phyloP scores from a whole-genome alignment of 2,888 invertebrate genomes.

The Octodonta nipae region DNA sequence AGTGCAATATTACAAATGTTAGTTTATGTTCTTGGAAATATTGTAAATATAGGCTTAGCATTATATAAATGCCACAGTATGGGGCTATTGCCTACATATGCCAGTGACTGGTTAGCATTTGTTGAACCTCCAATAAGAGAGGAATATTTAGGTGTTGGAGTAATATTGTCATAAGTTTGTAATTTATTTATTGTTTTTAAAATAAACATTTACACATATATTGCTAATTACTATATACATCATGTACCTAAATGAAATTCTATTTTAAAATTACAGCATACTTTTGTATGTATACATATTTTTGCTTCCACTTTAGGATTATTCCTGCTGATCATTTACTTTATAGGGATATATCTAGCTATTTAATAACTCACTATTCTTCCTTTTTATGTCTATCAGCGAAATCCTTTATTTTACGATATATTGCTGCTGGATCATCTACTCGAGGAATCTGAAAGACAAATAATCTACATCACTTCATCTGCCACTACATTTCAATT shows the following conservation, averaged over 20 bases:
- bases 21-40: slow-evolving; percentile 84
- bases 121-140: slow-evolving; percentile 77
- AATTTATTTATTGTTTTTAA: slow-evolving; percentile 13
- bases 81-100: slow-evolving; percentile 91
- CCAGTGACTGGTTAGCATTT: slow-evolving; percentile 97
- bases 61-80: slow-evolving; percentile 96
- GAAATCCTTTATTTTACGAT: slow-evolving; percentile 56
- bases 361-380: too few species aligned
- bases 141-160: slow-evolving; percentile 76
- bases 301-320: too few species aligned
- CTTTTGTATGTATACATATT: too few species aligned
- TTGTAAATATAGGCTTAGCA: slow-evolving; percentile 81
- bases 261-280: too few species aligned
- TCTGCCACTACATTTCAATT: slow-evolving; percentile 3
- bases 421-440: slow-evolving; percentile 64
- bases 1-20: slow-evolving; percentile 83
- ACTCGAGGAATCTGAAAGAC: slow-evolving; percentile 64
- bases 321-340: too few species aligned
- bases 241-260: too few species aligned
- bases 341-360: too few species aligned
- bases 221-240: too few species aligned
- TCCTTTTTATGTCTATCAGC: slow-evolving; percentile 54
- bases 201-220: too few species aligned
- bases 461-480: slow-evolving; percentile 3
- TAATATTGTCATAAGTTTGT: slow-evolving; percentile 43